Conservation (phyloP, 2,888 invertebrate genomes). For the Strigamia transsilvanica region DNA sequence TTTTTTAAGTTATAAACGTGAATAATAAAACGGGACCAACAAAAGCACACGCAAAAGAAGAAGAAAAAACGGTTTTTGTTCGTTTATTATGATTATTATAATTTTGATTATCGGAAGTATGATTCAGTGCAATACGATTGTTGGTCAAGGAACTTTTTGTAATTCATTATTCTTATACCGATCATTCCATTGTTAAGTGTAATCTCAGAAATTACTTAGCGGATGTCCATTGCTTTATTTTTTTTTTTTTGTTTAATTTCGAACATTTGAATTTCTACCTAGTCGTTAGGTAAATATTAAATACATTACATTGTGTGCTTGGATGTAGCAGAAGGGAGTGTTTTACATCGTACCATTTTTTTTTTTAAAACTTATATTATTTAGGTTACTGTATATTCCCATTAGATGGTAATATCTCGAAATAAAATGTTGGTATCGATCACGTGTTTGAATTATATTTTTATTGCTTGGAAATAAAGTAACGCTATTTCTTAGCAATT, state of each 20-base stretch:
- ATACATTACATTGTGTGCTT: conserved; percentile 28
- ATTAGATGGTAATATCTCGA: conserved; percentile 13
- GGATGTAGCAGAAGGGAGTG: not conserved
- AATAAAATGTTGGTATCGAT: conserved; percentile 16
- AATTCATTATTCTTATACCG: not conserved
- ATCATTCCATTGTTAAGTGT: conserved; percentile 11
- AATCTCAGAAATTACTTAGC: conserved; percentile 15
- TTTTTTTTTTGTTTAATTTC: not conserved
- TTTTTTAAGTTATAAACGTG: not conserved
- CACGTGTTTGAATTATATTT: not conserved
- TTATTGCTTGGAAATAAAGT: conserved; percentile 25
- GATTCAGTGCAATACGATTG: conserved; percentile 12
- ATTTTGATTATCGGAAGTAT: not conserved
- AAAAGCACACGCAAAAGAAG: not conserved
- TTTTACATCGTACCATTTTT: conserved; percentile 33
- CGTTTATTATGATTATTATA: not conserved
- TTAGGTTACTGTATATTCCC: not conserved
- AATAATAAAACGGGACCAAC: not conserved
- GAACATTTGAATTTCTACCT: not conserved
- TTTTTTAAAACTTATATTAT: not conserved
- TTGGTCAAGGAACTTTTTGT: conserved; percentile 22
- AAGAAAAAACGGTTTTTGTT: not conserved
- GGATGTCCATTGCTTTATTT: not conserved
- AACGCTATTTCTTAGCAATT: conserved; percentile 17
- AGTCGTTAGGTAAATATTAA: not conserved